phyloP scores from a whole-genome alignment of 2,113 vertebrate species.

The Sitta europaea region DNA sequence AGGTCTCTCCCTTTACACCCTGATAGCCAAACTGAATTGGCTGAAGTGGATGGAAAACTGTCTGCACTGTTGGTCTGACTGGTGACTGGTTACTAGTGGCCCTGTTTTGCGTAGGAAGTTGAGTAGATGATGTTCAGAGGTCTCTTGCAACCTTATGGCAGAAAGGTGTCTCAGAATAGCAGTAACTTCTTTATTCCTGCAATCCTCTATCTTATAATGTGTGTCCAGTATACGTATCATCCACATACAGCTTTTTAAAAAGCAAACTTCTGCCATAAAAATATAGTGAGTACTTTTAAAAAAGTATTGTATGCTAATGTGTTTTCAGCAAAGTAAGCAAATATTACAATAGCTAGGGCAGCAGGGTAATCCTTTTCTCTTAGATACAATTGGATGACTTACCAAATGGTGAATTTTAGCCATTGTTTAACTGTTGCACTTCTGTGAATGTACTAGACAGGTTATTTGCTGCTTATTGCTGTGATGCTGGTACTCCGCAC shows the following conservation, averaged over 20 bases:
- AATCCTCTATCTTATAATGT: not conserved
- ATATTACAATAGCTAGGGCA: not conserved
- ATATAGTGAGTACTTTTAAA: not conserved
- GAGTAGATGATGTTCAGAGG: not conserved
- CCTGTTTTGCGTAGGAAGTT: not conserved
- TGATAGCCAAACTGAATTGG: not conserved
- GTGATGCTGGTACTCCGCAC: slow-evolving; percentile 91
- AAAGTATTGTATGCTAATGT: not conserved
- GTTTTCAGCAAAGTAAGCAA: not conserved
- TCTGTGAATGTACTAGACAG: slow-evolving; percentile 75
- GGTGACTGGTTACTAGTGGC: not conserved
- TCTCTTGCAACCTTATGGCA: not conserved
- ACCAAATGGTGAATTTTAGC: not conserved
- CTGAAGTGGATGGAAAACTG: not conserved
- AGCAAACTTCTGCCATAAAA: not conserved
- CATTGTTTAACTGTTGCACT: not conserved
- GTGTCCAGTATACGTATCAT: not conserved
- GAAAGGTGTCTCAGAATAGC: not conserved
- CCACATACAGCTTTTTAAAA: not conserved
- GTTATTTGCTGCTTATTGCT: slow-evolving; percentile 91
- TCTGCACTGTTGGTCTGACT: not conserved
- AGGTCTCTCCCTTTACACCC: not conserved
- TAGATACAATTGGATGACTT: not conserved
- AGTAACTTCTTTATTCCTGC: not conserved
- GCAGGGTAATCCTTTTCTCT: not conserved